Evolutionary conservation across 2,797 vertebrate genomes (phyloP).

Genomic region (Dermochelys coriacea): DNA sequence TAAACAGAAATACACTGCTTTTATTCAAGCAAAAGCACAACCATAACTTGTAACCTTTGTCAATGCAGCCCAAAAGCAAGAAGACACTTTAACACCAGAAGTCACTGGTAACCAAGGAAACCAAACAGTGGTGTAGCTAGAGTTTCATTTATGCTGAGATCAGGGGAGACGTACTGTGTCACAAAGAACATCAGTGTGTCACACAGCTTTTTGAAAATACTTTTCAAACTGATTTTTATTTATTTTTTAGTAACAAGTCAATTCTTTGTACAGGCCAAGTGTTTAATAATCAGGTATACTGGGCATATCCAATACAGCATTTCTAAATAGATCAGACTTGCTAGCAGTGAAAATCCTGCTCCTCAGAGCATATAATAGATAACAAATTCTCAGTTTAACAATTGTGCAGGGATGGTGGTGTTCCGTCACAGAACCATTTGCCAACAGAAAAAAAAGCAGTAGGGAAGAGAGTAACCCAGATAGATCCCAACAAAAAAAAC

Average conservation of each 20-base stretch:
- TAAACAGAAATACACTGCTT: constrained; percentile 45
- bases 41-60: constrained; percentile 53
- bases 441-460: background rate
- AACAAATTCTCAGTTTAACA: background rate
- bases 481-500: background rate
- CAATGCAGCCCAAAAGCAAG: constrained; percentile 60
- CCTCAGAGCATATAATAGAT: background rate
- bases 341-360: background rate
- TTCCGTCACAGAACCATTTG: background rate
- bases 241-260: background rate
- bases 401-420: accelerated
- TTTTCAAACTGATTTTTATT: background rate
- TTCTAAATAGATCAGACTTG: constrained; percentile 4
- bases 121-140: constrained; percentile 44
- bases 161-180: constrained; percentile 59
- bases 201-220: background rate
- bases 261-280: background rate
- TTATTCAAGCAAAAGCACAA: constrained; percentile 55
- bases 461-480: background rate
- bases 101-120: constrained; percentile 81
- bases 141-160: constrained; percentile 53
- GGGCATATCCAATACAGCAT: background rate
- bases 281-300: background rate
- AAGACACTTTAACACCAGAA: constrained; percentile 68
- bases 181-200: no score